phyloP scores from a whole-genome alignment of 1,140 invertebrate genomes.

The Mizuhopecten yessoensis region DNA sequence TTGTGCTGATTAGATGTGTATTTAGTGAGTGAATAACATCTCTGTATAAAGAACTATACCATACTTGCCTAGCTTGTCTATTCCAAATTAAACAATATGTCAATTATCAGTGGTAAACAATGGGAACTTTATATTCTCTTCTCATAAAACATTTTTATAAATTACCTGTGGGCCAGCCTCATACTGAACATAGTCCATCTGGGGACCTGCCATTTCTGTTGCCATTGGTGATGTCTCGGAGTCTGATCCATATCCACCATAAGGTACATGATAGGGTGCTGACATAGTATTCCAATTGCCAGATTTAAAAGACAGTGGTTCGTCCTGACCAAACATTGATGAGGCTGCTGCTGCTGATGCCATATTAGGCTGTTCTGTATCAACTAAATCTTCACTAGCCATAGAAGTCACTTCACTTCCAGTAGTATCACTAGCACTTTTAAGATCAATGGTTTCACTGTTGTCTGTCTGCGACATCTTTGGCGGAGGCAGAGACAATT shows the following conservation, averaged over 20 bases:
- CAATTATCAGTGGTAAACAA: too few relatives aligned
- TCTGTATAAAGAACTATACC: too few relatives aligned
- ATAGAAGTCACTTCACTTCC: not conserved
- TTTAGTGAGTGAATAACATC: too few relatives aligned
- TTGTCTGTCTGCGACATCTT: slow-evolving; percentile 38
- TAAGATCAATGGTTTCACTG: not conserved
- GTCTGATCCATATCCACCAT: not conserved
- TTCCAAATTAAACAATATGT: too few relatives aligned
- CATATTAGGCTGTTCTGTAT: not conserved
- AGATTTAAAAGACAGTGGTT: slow-evolving; percentile 35
- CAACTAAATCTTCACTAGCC: not conserved
- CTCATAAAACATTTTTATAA: too few relatives aligned
- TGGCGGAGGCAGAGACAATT: slow-evolving; percentile 55
- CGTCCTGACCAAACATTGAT: not conserved
- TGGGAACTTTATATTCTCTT: too few relatives aligned
- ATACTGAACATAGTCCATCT: slow-evolving; percentile 13
- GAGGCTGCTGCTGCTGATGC: not conserved
- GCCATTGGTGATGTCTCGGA: not conserved
- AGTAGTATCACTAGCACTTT: not conserved
- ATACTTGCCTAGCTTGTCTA: too few relatives aligned
- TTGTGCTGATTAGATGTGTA: too few relatives aligned
- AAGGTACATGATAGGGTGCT: not conserved
- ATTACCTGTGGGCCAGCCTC: slow-evolving; percentile 29
- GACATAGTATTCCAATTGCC: not conserved
- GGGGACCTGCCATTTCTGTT: not conserved